Base-by-base conservation (phyloP, 2,113 vertebrate species). In the Nycticryphes semicollaris region DNA sequence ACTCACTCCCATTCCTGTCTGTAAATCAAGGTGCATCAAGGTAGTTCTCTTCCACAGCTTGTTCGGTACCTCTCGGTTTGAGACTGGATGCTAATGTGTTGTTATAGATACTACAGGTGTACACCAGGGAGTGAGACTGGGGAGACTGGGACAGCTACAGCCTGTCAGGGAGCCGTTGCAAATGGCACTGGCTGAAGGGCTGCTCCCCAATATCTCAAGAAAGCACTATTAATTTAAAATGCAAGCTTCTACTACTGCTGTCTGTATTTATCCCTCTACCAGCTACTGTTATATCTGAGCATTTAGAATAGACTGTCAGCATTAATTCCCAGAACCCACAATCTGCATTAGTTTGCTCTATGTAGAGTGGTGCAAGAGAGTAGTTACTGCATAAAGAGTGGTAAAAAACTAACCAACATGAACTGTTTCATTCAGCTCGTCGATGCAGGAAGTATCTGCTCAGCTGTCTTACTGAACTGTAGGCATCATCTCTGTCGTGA, bases 371-470 rank as follows among this genome's bases (percentile, higher is more conserved):
- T 41, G 30, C 28, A 9, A 25, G 64, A 33, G 18, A 68, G 56
- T 60, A 64, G 27, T 47, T 59, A 10, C 1, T 72, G 64, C 22
- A 0, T 24, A n/a, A 30, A 31, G n/a, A 9, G 28, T 28, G 51
- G 25, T 25, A 43, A 33, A 25, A 67, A 18, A 5, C 24, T 23
- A 72, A 41, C 17, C 22, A 12, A 22, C 12, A 62, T n/a, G 63
- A 48, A 7, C 56, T 31, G 10, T 7, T 57, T 73, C 33, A 5
- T 85, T 74, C 51, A 21, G 47, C 23, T 56, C 50, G 4, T 25
- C 2, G 1, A 0, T 19, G 21, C 28, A 37, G 73, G 86, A 45
- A 33, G 14, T 14, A 2, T 18, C 47, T 0, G 0, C 47, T 66
- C n/a, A 43, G 33, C 67, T 74, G 35, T 31, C 45, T 10, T 30